Evolutionary conservation across 2,113 vertebrate species (phyloP), one percentile per base, ranked within the genome.

Genomic region (Bungarus multicinctus): DNA sequence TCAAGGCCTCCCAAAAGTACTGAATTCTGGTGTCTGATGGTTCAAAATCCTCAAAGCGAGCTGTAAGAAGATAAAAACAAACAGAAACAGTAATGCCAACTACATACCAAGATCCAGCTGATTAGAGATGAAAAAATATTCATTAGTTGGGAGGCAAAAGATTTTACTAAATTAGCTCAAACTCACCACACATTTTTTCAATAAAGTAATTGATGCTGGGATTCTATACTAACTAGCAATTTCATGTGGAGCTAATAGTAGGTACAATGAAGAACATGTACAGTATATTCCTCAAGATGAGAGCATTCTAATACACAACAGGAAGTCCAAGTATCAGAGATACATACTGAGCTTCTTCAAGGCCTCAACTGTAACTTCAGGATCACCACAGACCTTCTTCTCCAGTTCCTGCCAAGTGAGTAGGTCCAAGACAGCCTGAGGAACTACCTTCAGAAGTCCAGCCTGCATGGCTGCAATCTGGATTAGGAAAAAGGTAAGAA

Each of bases 371-470:
- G 98, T 98, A 95, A 99, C 99, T 96, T 99, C 99, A 0, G 99
- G 99, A 95, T 99, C 99, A 92, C 99, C 99, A 74, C 99, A 99
- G 94, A 99, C 98, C 95, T 99, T 99, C 97, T 99, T 99, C 95
- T 99, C 99, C 93, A 99, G 97, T 90, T 99, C 99, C 94, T 99
- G 99, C 99, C 99, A 99, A 6, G 99, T 99, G 81, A 99, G 98
- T 89, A 99, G 97, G 96, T 99, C 99, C 93, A 99, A 97, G 93
- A 99, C 99, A 12, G 99, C 99, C 97, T 99, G 99, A 4, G 99
- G 99, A 23, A 99, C 98, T 90, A 99, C 99, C 97, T 99, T 99
- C 94, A 99, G 97, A 94, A 99, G 97, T 69, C 99, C 99, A 5
- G 98, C 98, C 97, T 99, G 99, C 97, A 99, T 98, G 81, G 99